Base-by-base conservation (phyloP, 1,140 invertebrate species). In the Pseudomyrmex gracilis region DNA sequence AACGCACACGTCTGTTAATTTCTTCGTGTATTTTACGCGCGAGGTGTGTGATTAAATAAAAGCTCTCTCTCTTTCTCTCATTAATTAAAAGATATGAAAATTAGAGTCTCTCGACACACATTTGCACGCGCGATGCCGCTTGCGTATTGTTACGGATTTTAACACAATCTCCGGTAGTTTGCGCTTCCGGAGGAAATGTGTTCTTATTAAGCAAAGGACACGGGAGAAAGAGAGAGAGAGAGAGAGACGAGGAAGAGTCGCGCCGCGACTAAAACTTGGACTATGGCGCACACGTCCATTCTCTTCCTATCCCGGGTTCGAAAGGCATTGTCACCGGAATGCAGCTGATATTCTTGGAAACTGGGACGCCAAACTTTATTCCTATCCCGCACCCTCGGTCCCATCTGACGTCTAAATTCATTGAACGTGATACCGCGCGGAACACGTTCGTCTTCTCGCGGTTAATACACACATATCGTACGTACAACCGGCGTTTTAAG, bases 341-440 rank as follows among this genome's bases (percentile, higher is more conserved):
- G 84, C 78, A 73, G 60, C 34, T 77, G 86, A 84, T 87, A 87
- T 87, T 87, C 80, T 86, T 74, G 63, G 74, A 86, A 87, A 84
- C 49, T 80, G 67, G 86, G 84, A 53, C 78, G 80, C 24, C 10
- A 73, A 87, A 83, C 58, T 87, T 87, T 83, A 78, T 83, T 83
- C 66, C 67, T 67, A 66, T 43, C 61, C 60, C 45, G 66, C 55
- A 22, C 47, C n/a, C 78, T 60, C 61, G 63, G 64, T 70, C 45
- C 61, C 70, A 34, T 45, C 43, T 57, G 22, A 60, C 53, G 73
- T 58, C 17, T 61, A 45, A 57, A 76, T 85, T 83, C 68, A 85
- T 34, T 68, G 53, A 45, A 63, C 71, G 64, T 67, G 82, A 67
- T 83, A 76, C 60, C 51, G 17, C 22, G 17, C 22, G 9, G 47